These are phyloP conservation scores for Leptinotarsa tumamoca DNA, from an alignment of 2,888 invertebrate species.

Conservation along the genomic window DNA sequence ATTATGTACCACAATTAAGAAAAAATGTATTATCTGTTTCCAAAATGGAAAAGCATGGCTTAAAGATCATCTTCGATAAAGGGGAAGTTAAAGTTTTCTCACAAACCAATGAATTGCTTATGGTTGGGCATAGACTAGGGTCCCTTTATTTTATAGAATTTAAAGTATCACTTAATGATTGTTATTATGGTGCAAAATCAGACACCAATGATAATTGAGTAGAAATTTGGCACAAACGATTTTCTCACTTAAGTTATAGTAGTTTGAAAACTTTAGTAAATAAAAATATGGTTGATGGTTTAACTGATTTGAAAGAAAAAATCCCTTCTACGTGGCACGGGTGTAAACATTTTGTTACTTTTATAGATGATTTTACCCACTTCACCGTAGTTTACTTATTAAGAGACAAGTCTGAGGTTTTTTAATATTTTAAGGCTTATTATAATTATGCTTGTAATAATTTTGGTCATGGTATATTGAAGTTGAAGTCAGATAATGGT, in stretches of 20 bases:
- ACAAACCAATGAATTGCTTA: too few species aligned
- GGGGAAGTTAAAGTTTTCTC: conserved; percentile 22
- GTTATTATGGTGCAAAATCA: too few species aligned
- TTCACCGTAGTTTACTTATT: conserved; percentile 37
- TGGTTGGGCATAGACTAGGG: too few species aligned
- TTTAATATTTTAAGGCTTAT: conserved; percentile 32
- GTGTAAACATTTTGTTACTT: conserved; percentile 33
- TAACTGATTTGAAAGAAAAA: conserved; percentile 19
- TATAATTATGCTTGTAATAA: conserved; percentile 18
- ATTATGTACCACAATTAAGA: conserved; percentile 22
- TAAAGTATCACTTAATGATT: neutral
- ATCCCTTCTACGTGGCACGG: conserved; percentile 13
- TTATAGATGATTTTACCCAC: conserved; percentile 34
- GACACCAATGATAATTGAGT: too few species aligned
- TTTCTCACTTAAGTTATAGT: neutral
- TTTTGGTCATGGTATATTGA: conserved; percentile 25
- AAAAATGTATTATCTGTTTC: conserved; percentile 25
- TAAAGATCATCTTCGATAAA: conserved; percentile 16
- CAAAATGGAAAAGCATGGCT: conserved; percentile 25
- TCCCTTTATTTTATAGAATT: too few species aligned
- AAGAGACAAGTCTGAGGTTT: conserved; percentile 36
- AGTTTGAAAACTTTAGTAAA: conserved; percentile 1
- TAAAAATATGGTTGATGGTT: conserved; percentile 18
- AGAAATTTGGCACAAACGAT: neutral
- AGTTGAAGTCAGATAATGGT: conserved; percentile 35